Percentiles rank a stretch among this genome's conserved stretches.
These are phyloP conservation scores for Dromococcyx pavoninus DNA, from an alignment of 2,797 vertebrate genomes.

Conservation along the genomic window DNA sequence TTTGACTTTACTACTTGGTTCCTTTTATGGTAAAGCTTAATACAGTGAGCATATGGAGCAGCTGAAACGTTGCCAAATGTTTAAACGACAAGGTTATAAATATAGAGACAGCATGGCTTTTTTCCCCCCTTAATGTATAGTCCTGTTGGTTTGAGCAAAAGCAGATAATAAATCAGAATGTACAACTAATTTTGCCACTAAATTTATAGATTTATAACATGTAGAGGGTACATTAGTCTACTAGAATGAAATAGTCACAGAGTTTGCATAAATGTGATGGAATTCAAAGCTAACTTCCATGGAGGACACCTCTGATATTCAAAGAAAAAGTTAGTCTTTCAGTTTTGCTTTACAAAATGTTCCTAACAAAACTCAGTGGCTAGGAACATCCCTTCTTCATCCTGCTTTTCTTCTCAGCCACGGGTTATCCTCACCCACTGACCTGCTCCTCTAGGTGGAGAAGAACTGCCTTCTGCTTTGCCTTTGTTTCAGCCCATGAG, in stretches of 20 bases:
- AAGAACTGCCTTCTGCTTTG: not conserved
- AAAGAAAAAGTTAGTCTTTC: not conserved
- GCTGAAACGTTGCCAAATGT: slow-evolving; percentile 79
- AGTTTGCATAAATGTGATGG: not conserved
- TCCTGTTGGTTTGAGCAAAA: slow-evolving; percentile 64
- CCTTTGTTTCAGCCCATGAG: not conserved
- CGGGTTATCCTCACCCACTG: not conserved
- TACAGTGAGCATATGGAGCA: slow-evolving; percentile 79
- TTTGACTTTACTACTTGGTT: slow-evolving; percentile 62
- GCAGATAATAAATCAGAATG: slow-evolving; percentile 69
- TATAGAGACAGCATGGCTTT: slow-evolving; percentile 57
- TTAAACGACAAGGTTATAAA: slow-evolving; percentile 82
- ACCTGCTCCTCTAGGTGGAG: not conserved
- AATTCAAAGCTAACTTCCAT: not conserved
- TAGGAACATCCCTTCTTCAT: not conserved
- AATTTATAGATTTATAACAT: slow-evolving; percentile 44
- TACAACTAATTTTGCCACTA: slow-evolving; percentile 56
- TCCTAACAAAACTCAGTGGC: not conserved
- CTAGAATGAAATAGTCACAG: not conserved
- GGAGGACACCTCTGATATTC: not conserved
- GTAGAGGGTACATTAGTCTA: not conserved
- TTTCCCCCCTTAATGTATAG: slow-evolving; percentile 68
- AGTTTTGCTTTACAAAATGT: not conserved
- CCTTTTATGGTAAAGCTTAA: slow-evolving; percentile 81
- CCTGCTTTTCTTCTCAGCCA: not conserved